These are phyloP conservation scores for Simalia tracyae DNA, from an alignment of 2,797 vertebrate species.

Conservation along the genomic window DNA sequence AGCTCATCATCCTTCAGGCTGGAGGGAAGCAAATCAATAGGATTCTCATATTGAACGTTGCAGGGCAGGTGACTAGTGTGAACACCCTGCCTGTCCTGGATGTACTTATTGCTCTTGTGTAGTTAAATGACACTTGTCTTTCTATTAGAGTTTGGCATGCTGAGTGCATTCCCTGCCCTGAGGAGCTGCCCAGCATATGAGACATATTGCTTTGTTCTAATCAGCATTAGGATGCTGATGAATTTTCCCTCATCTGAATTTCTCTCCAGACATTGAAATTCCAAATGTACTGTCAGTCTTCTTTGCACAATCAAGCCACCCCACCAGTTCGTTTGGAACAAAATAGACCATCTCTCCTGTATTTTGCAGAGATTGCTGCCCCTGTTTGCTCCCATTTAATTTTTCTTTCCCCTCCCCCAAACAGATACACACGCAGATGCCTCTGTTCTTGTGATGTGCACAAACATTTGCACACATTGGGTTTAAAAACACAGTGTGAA, in stretches of 20 bases:
- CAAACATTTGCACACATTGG: not conserved
- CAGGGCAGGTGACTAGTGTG: constrained; percentile 43
- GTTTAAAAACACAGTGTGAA: not conserved
- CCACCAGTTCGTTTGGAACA: not conserved
- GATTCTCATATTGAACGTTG: constrained; percentile 44
- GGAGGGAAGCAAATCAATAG: constrained; percentile 45
- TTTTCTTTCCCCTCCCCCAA: not conserved
- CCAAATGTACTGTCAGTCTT: not conserved
- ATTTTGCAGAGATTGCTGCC: not conserved
- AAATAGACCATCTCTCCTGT: not conserved
- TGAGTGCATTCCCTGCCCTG: not conserved
- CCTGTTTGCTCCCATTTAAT: not conserved
- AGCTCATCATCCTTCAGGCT: constrained; percentile 51
- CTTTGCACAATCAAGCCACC: not conserved
- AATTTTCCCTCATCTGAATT: not conserved
- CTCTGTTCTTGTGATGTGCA: not conserved
- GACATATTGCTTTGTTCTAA: not conserved
- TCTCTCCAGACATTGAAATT: not conserved
- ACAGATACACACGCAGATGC: not conserved
- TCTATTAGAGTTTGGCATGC: not conserved
- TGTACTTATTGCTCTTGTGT: not conserved
- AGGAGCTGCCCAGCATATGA: not conserved
- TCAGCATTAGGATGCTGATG: not conserved
- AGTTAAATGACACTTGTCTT: not conserved
- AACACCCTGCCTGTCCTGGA: constrained; percentile 38